Percentiles rank a stretch among this genome's conserved stretches.
Conservation (phyloP, 2,113 vertebrate species). For the Hucho hucho region DNA sequence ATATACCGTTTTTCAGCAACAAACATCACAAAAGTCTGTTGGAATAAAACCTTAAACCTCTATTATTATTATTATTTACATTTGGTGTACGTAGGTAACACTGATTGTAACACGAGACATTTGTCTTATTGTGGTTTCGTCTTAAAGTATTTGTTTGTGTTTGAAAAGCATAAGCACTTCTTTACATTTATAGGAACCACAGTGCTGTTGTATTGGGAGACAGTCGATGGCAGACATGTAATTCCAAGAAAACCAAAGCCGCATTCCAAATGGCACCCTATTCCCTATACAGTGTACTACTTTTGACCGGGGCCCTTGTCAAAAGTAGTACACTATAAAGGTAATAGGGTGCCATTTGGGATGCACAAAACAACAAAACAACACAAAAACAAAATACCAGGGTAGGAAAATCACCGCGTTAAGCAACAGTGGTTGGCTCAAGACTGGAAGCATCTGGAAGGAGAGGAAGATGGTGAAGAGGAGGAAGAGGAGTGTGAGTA, state of each 20-base stretch:
- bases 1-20: conserved; percentile 67
- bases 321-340: too few species aligned
- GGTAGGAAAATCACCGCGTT: too few species aligned
- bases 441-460: conserved; percentile 16
- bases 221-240: conserved; percentile 40
- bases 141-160: conserved; percentile 52
- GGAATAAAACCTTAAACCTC: conserved; percentile 64
- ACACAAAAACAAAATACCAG: too few species aligned
- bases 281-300: too few species aligned
- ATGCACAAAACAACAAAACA: too few species aligned
- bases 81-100: conserved; percentile 67
- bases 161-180: conserved; percentile 60
- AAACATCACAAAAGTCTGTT: conserved; percentile 43
- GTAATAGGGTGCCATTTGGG: too few species aligned
- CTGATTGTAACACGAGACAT: conserved; percentile 73
- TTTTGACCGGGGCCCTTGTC: too few species aligned
- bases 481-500: neutral
- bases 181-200: conserved; percentile 68
- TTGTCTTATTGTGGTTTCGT: conserved; percentile 41
- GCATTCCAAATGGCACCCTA: too few species aligned
- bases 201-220: conserved; percentile 39
- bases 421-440: neutral
- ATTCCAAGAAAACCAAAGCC: conserved; percentile 30
- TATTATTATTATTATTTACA: conserved; percentile 63
- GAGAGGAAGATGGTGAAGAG: conserved; percentile 13